Percentiles rank a stretch among this genome's conserved stretches.
These are phyloP conservation scores for Amphiprion ocellaris DNA, from an alignment of 2,113 vertebrate species.

Conservation along the genomic window DNA sequence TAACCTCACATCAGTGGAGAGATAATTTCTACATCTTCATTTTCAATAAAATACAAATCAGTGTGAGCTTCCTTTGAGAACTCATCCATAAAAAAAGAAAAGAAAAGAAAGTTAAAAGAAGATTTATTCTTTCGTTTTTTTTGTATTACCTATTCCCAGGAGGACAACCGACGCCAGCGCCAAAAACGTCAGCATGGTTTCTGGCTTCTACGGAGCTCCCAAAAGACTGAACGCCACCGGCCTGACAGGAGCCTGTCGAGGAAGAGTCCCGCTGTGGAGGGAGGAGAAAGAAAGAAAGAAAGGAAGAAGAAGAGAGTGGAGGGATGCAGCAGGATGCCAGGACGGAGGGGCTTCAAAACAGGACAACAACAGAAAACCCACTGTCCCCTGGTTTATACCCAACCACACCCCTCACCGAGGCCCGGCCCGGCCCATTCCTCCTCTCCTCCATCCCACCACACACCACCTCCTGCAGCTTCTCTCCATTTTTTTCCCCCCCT, in stretches of 20 bases:
- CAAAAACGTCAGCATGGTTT: constrained; percentile 83
- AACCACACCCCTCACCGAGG: constrained; percentile 80
- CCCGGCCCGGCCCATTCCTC: constrained; percentile 68
- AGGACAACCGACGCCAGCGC: constrained; percentile 78
- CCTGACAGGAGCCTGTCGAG: constrained; percentile 52
- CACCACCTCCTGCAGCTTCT: constrained; percentile 4
- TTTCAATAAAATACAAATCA: constrained; percentile 5
- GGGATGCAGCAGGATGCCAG: constrained; percentile 56
- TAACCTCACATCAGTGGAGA: constrained; percentile 34
- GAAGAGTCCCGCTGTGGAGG: constrained; percentile 64
- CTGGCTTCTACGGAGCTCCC: constrained; percentile 66
- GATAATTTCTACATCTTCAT: constrained; percentile 24
- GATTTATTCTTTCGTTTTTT: neutral
- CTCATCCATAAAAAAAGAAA: constrained; percentile 23
- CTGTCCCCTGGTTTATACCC: constrained; percentile 82
- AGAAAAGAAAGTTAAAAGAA: constrained; percentile 14
- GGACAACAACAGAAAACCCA: constrained; percentile 78
- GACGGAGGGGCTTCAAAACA: constrained; percentile 70
- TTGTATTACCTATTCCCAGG: constrained; percentile 83
- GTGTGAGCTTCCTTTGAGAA: neutral
- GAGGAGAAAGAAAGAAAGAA: constrained; percentile 50
- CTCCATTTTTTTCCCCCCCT: constrained; percentile 12
- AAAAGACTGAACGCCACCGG: constrained; percentile 40
- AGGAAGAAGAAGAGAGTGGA: constrained; percentile 38
- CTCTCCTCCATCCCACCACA: constrained; percentile 10